Evolutionary conservation across 2,113 vertebrate genomes (phyloP).

Genomic region (Pipra filicauda): DNA sequence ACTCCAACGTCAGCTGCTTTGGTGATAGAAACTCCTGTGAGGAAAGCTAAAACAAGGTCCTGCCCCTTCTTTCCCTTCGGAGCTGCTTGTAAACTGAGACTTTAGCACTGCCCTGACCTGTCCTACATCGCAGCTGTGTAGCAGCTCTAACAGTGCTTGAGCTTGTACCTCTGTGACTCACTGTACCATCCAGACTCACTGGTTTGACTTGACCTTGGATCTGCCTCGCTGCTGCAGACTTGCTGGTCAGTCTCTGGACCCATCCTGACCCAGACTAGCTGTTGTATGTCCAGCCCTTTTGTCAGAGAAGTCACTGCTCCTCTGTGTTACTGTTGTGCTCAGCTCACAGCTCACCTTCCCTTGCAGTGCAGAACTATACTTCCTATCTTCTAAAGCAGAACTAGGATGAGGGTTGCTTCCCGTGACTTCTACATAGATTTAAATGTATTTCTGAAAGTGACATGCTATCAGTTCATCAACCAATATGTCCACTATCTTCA

Average conservation of each 20-base stretch:
- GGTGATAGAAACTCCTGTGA: not conserved
- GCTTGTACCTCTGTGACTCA: accelerated
- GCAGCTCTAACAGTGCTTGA: not conserved
- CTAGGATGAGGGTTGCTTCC: not conserved
- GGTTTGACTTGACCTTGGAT: not conserved
- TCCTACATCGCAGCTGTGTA: accelerated
- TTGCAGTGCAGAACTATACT: not conserved
- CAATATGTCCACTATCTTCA: not conserved
- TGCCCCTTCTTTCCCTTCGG: not conserved
- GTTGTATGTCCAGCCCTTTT: not conserved
- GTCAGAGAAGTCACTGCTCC: not conserved
- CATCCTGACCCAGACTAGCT: accelerated
- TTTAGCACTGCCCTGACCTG: not conserved
- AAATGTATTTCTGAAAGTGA: not conserved
- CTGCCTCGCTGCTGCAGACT: accelerated
- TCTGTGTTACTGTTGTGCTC: accelerated
- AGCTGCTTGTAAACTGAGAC: not conserved
- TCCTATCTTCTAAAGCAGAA: not conserved
- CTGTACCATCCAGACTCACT: accelerated
- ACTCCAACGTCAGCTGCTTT: not conserved
- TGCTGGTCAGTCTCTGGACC: not conserved
- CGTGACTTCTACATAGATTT: not conserved
- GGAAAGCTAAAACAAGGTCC: not conserved
- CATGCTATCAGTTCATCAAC: not conserved
- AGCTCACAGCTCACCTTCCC: not conserved